Evolutionary conservation across 53 echinoderm and acorn worm genomes (phyloP).

Genomic region (Apostichopus leukothele): DNA sequence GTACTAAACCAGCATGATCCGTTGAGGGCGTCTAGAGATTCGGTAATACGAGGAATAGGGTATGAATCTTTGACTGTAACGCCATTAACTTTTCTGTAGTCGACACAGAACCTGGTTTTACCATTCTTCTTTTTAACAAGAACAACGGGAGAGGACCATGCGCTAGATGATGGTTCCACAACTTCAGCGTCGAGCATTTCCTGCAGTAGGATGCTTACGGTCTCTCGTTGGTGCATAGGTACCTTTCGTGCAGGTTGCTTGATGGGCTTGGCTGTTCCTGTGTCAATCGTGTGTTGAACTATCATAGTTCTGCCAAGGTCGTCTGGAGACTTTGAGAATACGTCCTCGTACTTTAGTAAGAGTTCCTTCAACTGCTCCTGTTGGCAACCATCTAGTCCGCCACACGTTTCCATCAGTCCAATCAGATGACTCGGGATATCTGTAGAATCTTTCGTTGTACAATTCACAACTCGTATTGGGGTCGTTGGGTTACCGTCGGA

Average conservation of each 20-base stretch:
- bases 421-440: constrained; percentile 12
- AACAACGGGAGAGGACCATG: constrained; percentile 1
- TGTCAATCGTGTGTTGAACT: constrained; percentile 41
- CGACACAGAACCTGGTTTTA: too few relatives aligned
- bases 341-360: not conserved
- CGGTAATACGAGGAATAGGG: too few relatives aligned
- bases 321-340: constrained; percentile 24
- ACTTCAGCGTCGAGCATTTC: constrained; percentile 20
- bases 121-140: too few relatives aligned
- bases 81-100: constrained; percentile 21
- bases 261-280: constrained; percentile 14
- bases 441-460: not conserved
- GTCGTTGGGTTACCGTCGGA: not conserved
- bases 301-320: constrained; percentile 40
- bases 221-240: constrained; percentile 16
- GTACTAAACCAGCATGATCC: too few relatives aligned
- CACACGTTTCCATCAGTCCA: not conserved
- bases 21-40: too few relatives aligned
- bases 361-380: not conserved
- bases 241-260: constrained; percentile 36
- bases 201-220: not conserved
- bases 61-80: too few relatives aligned
- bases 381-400: not conserved
- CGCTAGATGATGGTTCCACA: constrained; percentile 25
- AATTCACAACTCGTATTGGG: not conserved